Conservation (phyloP, 2,113 vertebrate genomes). For the Chloroceryle aenea region DNA sequence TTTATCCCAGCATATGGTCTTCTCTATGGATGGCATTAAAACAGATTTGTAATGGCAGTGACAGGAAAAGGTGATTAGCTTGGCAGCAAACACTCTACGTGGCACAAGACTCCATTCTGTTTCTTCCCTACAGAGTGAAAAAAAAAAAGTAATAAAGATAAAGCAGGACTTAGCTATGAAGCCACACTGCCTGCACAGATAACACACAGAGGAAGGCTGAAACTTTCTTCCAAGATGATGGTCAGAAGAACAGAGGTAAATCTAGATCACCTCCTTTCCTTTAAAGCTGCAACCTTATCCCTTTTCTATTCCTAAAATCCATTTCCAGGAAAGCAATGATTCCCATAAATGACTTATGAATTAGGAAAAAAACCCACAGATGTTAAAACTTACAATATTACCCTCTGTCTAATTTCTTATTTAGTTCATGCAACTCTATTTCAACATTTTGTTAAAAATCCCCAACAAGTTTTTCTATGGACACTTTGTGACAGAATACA, state of each 20-base stretch:
- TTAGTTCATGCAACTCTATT: background rate
- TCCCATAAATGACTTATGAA: background rate
- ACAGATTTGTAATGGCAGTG: background rate
- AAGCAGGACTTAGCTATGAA: slow-evolving; percentile 6
- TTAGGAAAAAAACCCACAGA: background rate
- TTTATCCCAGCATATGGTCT: background rate
- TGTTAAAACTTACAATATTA: background rate
- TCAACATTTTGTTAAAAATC: background rate
- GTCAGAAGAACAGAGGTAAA: background rate
- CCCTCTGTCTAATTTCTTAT: background rate
- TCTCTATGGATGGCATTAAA: background rate
- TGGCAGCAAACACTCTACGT: background rate
- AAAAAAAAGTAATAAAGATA: background rate
- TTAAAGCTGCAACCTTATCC: background rate
- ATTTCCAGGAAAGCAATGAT: background rate
- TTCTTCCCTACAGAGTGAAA: background rate
- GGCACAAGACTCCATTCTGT: background rate
- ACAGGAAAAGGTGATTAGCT: background rate
- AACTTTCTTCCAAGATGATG: background rate
- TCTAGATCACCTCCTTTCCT: background rate
- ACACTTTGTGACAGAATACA: background rate
- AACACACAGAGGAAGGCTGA: background rate
- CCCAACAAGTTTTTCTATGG: background rate
- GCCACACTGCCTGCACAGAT: background rate
- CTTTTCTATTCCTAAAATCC: background rate